Conservation (phyloP, 2,113 vertebrate genomes). For the Ceyx margarethae region DNA sequence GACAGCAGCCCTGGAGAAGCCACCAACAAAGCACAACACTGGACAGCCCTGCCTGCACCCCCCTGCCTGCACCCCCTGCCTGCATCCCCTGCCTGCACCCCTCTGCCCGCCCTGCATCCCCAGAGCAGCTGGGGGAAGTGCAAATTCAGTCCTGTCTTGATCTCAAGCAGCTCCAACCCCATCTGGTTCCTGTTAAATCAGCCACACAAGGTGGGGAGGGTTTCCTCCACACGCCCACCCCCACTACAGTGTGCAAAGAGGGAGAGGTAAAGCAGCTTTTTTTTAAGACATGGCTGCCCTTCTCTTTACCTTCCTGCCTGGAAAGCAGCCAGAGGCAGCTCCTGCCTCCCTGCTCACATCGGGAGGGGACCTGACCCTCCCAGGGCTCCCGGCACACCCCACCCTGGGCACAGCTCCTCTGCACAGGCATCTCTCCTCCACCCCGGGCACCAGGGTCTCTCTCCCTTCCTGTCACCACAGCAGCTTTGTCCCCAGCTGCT, state of each 20-base stretch:
- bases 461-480: not conserved
- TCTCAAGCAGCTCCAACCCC: conserved; percentile 20
- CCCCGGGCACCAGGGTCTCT: not conserved
- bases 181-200: conserved; percentile 63
- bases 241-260: fast-evolving
- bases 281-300: conserved; percentile 57
- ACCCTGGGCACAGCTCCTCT: not conserved
- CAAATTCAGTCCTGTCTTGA: not conserved
- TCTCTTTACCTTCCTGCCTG: conserved; percentile 70
- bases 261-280: conserved; percentile 22
- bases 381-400: not conserved
- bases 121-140: not conserved
- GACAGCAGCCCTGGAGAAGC: not conserved
- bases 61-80: not conserved
- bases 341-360: conserved; percentile 60
- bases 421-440: not conserved
- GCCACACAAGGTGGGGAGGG: conserved; percentile 2
- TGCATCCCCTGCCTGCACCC: not conserved
- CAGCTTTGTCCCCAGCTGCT: not conserved
- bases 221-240: not conserved
- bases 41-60: not conserved
- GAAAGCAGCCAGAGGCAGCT: conserved; percentile 50
- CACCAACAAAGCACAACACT: fast-evolving
- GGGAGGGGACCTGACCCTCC: conserved; percentile 67
- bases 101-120: not conserved